Evolutionary conservation across 2,113 vertebrate species (phyloP).

Genomic region (Larimichthys crocea): DNA sequence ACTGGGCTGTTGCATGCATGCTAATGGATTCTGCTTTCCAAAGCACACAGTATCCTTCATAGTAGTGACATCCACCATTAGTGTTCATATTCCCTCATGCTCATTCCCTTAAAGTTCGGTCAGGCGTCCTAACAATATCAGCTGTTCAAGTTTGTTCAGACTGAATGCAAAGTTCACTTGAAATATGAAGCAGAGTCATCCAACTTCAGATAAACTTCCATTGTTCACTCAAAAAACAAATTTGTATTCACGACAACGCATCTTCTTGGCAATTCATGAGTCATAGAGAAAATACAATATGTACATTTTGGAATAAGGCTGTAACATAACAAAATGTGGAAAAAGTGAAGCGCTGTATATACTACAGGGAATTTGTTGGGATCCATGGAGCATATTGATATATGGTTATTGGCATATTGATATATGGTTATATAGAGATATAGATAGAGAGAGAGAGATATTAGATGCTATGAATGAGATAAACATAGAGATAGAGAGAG

Average conservation of each 20-base stretch:
- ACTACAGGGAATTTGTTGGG: no score
- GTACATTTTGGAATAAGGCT: no score
- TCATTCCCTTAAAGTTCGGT: conserved; percentile 56
- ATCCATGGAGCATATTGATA: no score
- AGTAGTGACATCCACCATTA: conserved; percentile 66
- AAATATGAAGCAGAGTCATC: conserved; percentile 35
- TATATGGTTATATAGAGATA: no score
- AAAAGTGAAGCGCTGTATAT: no score
- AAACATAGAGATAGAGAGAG: no score
- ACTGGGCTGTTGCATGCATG: conserved; percentile 63
- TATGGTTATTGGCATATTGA: no score
- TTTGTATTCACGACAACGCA: neutral
- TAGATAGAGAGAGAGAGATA: no score
- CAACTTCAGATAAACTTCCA: neutral
- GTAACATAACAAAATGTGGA: no score
- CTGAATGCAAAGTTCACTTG: conserved; percentile 28
- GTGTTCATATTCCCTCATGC: conserved; percentile 59
- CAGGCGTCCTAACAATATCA: conserved; percentile 32
- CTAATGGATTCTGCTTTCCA: conserved; percentile 74
- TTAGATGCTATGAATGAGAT: no score
- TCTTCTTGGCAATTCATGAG: neutral
- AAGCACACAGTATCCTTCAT: conserved; percentile 77
- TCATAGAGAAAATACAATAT: neutral
- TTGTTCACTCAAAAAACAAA: conserved; percentile 18
- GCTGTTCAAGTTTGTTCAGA: conserved; percentile 50